These are phyloP conservation scores for Scaptodrosophila latifasciaeformis DNA, from an alignment of 2,888 invertebrate genomes.

Conservation along the genomic window DNA sequence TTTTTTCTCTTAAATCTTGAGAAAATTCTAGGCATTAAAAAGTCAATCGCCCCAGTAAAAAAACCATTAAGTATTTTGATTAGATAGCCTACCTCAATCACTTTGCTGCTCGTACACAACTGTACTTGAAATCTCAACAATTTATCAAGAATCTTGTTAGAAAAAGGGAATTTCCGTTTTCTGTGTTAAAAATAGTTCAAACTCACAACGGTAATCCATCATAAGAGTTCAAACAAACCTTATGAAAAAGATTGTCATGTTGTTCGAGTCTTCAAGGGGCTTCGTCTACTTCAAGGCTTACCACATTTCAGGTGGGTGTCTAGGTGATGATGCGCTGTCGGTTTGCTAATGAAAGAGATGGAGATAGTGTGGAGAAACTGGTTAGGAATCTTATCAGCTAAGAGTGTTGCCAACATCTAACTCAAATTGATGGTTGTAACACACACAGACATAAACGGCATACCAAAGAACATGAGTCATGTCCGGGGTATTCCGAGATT, in stretches of 20 bases:
- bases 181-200: slow-evolving; percentile 43
- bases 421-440: no score
- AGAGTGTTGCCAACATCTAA: slow-evolving; percentile 1
- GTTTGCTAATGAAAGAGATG: neutral
- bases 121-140: no score
- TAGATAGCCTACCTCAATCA: no score
- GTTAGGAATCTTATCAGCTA: slow-evolving; percentile 23
- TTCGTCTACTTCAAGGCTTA: neutral
- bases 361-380: slow-evolving; percentile 15
- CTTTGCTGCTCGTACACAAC: no score
- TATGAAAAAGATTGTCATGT: neutral
- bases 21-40: no score
- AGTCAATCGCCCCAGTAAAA: no score
- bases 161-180: no score
- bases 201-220: slow-evolving; percentile 40
- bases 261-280: no score
- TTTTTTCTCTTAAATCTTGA: no score
- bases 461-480: slow-evolving; percentile 38
- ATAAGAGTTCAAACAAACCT: slow-evolving; percentile 28
- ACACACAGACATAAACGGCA: no score
- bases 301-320: neutral
- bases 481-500: slow-evolving; percentile 57
- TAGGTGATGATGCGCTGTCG: neutral
- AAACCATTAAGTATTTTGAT: no score
- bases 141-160: no score